Percentiles rank a stretch among this genome's conserved stretches.
Conservation (phyloP, 2,797 vertebrate genomes). For the Mareca strepera region DNA sequence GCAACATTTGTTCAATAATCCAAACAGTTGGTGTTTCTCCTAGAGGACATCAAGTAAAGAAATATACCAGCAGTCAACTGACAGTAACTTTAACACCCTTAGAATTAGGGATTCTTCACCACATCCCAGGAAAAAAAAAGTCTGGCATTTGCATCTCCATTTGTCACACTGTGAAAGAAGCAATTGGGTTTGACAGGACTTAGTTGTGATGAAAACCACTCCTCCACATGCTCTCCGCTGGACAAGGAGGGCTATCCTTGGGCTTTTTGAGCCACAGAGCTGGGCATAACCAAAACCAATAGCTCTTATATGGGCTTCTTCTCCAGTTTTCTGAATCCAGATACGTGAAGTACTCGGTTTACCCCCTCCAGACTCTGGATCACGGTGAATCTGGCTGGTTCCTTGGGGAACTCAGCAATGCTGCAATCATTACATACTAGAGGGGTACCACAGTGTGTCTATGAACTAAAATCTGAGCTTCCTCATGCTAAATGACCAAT, state of each 20-base stretch:
- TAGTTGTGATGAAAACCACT: background rate
- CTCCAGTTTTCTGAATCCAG: background rate
- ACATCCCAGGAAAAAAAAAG: background rate
- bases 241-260: background rate
- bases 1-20: background rate
- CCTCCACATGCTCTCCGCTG: background rate
- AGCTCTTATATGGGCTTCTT: background rate
- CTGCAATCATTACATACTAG: background rate
- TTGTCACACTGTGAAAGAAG: background rate
- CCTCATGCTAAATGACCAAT: background rate
- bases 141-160: background rate
- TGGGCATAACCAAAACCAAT: background rate
- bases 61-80: background rate
- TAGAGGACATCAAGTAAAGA: background rate
- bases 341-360: background rate
- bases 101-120: background rate
- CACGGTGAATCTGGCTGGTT: background rate
- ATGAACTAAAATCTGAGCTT: background rate
- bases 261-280: background rate
- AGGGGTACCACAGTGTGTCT: background rate
- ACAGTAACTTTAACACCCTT: background rate
- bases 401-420: background rate
- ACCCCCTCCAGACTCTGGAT: background rate
- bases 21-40: background rate
- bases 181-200: background rate